Conservation (phyloP, 2,113 vertebrate species). For the Corydoras maculifer region DNA sequence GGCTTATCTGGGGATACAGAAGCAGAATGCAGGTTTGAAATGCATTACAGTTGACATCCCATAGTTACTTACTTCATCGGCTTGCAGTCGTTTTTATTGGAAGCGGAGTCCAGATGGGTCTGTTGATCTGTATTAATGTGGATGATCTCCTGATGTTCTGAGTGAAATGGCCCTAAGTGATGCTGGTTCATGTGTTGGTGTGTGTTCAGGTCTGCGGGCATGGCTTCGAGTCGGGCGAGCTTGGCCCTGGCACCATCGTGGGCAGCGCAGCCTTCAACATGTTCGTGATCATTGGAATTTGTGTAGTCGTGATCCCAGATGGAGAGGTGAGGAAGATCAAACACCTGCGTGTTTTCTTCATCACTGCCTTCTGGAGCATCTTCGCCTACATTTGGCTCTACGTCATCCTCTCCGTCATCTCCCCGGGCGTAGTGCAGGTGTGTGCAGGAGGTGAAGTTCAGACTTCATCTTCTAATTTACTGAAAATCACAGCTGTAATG, state of each 20-base stretch:
- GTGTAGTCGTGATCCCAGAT: slow-evolving; percentile 79
- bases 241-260: slow-evolving; percentile 88
- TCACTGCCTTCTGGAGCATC: slow-evolving; percentile 91
- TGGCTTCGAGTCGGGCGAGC: slow-evolving; percentile 81
- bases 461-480: no score
- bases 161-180: no score
- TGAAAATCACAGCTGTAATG: no score
- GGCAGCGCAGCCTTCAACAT: slow-evolving; percentile 95
- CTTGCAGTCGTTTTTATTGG: no score
- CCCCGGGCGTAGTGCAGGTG: slow-evolving; percentile 83
- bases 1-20: background rate
- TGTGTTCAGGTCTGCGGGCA: slow-evolving; percentile 77
- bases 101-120: no score
- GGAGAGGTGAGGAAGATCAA: slow-evolving; percentile 86
- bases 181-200: background rate
- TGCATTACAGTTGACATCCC: no score
- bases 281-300: slow-evolving; percentile 90
- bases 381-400: slow-evolving; percentile 97
- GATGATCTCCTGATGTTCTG: no score
- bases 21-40: background rate
- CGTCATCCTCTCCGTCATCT: slow-evolving; percentile 88
- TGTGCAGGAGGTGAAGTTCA: slow-evolving; percentile 10
- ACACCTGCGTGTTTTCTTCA: slow-evolving; percentile 88
- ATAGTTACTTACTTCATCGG: no score
- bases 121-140: no score